Evolutionary conservation across 2,797 vertebrate genomes (phyloP).

Genomic region (Rhinella marina): DNA sequence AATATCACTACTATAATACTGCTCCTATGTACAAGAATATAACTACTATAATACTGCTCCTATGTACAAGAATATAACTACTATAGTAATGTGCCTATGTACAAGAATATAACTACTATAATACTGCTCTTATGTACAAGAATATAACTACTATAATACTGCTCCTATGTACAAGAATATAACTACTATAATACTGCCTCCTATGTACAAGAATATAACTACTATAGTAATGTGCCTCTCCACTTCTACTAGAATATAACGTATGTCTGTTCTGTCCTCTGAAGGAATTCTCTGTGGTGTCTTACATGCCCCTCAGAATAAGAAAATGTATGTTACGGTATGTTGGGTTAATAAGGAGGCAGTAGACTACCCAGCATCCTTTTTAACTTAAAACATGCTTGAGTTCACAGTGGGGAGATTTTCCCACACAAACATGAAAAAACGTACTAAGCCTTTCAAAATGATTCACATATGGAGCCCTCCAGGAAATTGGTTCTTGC

Average conservation of each 20-base stretch:
- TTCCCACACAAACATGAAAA: slow-evolving; percentile 15
- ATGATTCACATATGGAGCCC: slow-evolving; percentile 15
- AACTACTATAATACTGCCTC: slow-evolving; percentile 7
- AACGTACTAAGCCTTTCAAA: slow-evolving; percentile 24
- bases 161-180: not conserved
- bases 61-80: not conserved
- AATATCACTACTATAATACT: slow-evolving; percentile 1
- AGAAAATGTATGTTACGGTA: not conserved
- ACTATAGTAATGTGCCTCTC: not conserved
- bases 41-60: not conserved
- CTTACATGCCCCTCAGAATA: not conserved
- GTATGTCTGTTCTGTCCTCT: not conserved
- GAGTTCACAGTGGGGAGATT: slow-evolving; percentile 14
- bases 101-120: not conserved
- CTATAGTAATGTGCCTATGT: not conserved
- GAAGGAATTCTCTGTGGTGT: not conserved
- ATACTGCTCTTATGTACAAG: not conserved
- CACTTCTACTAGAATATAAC: not conserved
- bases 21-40: not conserved
- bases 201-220: not conserved
- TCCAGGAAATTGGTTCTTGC: slow-evolving; percentile 48
- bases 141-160: slow-evolving; percentile 8
- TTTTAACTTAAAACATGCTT: not conserved
- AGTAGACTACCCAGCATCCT: not conserved
- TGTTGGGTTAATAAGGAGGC: not conserved